Evolutionary conservation across 2,113 vertebrate species (phyloP).

Genomic region (Rhynchopsitta pachyrhyncha): DNA sequence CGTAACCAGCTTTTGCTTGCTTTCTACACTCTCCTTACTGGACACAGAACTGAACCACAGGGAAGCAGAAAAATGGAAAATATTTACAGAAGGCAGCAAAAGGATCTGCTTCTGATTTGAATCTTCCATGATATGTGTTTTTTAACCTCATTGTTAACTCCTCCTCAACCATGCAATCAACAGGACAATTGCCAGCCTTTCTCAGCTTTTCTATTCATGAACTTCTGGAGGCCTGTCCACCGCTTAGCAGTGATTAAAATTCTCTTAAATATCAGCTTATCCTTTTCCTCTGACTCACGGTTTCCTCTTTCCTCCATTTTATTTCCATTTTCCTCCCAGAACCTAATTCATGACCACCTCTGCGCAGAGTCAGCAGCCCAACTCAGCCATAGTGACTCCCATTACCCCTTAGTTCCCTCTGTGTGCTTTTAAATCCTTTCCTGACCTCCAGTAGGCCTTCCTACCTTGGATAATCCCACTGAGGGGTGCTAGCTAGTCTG

Average conservation of each 20-base stretch:
- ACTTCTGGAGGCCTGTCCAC: neutral
- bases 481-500: slow-evolving; percentile 49
- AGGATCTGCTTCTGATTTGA: neutral
- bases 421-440: slow-evolving; percentile 49
- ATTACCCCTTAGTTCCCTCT: slow-evolving; percentile 55
- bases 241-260: neutral
- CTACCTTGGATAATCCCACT: slow-evolving; percentile 60
- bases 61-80: neutral
- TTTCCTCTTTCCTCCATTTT: slow-evolving; percentile 14
- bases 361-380: slow-evolving; percentile 16
- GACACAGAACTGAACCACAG: neutral
- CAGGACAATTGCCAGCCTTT: neutral
- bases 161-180: neutral
- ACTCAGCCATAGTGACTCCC: neutral
- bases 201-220: neutral
- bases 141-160: neutral
- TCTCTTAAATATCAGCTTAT: neutral
- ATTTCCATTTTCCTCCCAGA: slow-evolving; percentile 14
- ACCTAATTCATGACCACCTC: slow-evolving; percentile 29
- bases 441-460: slow-evolving; percentile 63
- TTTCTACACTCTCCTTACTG: neutral
- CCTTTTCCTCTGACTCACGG: neutral
- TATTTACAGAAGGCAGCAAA: neutral
- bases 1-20: neutral
- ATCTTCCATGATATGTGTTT: neutral